Base-by-base conservation (phyloP, 2,797 vertebrate species). In the Anguilla pacifica region DNA sequence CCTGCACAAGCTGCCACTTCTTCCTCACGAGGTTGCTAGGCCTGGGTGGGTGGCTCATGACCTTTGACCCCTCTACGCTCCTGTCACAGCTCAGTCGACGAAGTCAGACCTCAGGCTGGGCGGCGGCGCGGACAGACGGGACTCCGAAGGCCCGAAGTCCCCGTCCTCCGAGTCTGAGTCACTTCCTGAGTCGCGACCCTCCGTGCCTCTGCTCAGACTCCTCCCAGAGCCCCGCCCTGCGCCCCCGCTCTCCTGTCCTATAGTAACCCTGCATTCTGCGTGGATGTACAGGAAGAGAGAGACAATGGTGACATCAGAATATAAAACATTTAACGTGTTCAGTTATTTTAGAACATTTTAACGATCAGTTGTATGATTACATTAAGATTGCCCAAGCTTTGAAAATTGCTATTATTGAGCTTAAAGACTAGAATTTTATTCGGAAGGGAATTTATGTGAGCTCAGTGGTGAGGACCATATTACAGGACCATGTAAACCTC, bases 31-130 rank as follows among this genome's bases (percentile, higher is more conserved):
- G 74, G 35, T 5, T 79, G 74, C 31, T 39, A 13, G 11, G 15
- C 35, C 35, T 79, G 11, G 39, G 39, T 22, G 39, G 35, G 17
- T 22, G 77, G 77, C 19, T 7, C 10, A 10, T 10, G 77, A 46
- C 39, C 77, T 46, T 46, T 49, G 77, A 25, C 77, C 35, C 35
- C 72, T 39, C 72, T 3, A 5, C 13, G n/a, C 81, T 72, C 53
- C 81, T 39, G 35, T 22, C 39, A 70, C 57, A 15, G 55, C 39
- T 49, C 77, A 49, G 15, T 49, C 43, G 43, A 17, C 7, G 11
- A n/a, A 22, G 19, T 83, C 84, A 3, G 85, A 83, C n/a, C 31
- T 88, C 79, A 88, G 70, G 61, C 84, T 87, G 31, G 87, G 86
- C 35, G 49, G 74, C 5, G 89, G 83, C 35, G 87, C 79, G 31